These are phyloP conservation scores for Priapulus caudatus DNA, from an alignment of 2,888 invertebrate species.

Conservation along the genomic window DNA sequence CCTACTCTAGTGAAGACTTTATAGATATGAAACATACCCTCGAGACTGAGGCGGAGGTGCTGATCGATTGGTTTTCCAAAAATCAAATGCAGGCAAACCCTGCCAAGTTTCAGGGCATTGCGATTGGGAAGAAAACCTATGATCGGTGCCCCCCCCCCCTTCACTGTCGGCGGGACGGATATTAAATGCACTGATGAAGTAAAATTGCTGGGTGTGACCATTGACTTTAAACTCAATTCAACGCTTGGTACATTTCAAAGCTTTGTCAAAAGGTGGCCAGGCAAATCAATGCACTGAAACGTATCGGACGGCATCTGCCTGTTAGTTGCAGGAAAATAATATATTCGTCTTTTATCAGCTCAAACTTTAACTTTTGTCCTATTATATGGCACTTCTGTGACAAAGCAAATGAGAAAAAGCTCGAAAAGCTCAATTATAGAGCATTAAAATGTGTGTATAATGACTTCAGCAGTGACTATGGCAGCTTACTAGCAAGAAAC, in stretches of 20 bases:
- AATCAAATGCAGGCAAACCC: not conserved
- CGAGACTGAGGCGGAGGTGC: not conserved
- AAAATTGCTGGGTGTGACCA: not conserved
- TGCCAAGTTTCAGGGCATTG: not conserved
- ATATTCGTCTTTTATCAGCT: no score
- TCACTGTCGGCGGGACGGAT: not conserved
- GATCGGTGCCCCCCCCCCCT: not conserved
- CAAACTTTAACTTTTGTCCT: not conserved
- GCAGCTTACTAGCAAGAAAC: not conserved
- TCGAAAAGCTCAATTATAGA: not conserved
- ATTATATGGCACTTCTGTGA: not conserved
- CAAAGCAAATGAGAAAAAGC: not conserved
- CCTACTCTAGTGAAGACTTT: not conserved
- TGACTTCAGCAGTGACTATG: not conserved
- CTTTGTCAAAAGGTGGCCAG: not conserved
- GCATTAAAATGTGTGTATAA: not conserved
- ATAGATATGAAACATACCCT: not conserved
- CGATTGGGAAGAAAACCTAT: not conserved
- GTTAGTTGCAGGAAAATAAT: no score
- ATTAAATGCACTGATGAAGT: not conserved
- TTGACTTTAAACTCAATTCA: not conserved
- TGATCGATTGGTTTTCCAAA: not conserved
- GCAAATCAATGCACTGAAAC: not conserved
- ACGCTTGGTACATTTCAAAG: not conserved
- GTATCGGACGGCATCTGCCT: not conserved